phyloP scores from a whole-genome alignment of 1,140 invertebrate species.

The Ceratina calcarata region DNA sequence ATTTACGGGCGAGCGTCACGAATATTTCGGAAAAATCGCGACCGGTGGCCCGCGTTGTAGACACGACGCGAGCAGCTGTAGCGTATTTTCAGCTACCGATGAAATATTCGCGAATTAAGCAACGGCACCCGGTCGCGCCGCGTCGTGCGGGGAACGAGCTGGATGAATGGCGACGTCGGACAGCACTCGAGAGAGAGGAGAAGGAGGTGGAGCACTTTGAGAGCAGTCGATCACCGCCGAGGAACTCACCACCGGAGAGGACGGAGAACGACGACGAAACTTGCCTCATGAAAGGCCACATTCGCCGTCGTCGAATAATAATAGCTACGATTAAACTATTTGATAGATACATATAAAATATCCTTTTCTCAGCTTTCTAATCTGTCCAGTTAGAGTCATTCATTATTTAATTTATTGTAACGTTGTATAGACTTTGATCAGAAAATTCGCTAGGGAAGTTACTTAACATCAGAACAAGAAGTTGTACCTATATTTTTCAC shows the following conservation, averaged over 20 bases:
- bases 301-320: constrained; percentile 37
- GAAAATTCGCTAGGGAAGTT: too few relatives aligned
- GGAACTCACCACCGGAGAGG: too few relatives aligned
- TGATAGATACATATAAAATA: too few relatives aligned
- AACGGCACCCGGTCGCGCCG: constrained; percentile 61
- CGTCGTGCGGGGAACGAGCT: constrained; percentile 52
- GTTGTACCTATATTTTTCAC: too few relatives aligned
- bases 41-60: constrained; percentile 58
- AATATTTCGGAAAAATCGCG: constrained; percentile 44
- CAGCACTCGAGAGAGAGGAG: constrained; percentile 60
- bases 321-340: too few relatives aligned
- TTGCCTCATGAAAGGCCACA: constrained; percentile 23
- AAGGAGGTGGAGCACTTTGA: constrained; percentile 47
- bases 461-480: too few relatives aligned
- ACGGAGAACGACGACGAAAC: constrained; percentile 22
- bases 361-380: too few relatives aligned
- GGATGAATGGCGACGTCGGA: constrained; percentile 69
- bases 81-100: constrained; percentile 66
- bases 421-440: too few relatives aligned
- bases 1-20: constrained; percentile 35
- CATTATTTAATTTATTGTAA: too few relatives aligned
- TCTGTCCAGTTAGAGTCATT: too few relatives aligned
- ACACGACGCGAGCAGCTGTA: constrained; percentile 77
- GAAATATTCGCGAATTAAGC: constrained; percentile 75
- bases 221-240: constrained; percentile 56